Evolutionary conservation across 2,888 invertebrate genomes (phyloP).

Genomic region (Minunthozetes semirufus): DNA sequence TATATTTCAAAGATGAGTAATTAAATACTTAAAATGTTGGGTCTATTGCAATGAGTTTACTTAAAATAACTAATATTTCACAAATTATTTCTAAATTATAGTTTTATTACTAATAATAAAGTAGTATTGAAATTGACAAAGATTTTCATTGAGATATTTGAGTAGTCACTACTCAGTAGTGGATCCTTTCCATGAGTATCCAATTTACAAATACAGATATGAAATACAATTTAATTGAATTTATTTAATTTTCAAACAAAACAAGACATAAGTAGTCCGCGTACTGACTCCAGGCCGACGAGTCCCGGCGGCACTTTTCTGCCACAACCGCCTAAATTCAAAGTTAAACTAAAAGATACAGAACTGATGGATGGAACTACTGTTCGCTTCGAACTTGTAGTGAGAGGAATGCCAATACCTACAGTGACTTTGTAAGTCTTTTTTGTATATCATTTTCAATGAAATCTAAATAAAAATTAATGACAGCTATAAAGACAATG

Average conservation of each 20-base stretch:
- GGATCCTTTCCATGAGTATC: too few species aligned
- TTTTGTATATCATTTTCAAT: neutral
- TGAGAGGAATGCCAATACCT: conserved; percentile 80
- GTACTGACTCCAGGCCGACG: conserved; percentile 40
- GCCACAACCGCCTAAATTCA: conserved; percentile 65
- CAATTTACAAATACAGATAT: neutral
- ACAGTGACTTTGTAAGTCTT: conserved; percentile 79
- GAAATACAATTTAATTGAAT: neutral
- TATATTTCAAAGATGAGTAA: too few species aligned
- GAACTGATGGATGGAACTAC: conserved; percentile 79
- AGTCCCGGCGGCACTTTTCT: conserved; percentile 42
- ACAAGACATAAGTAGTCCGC: neutral
- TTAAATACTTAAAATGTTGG: too few species aligned
- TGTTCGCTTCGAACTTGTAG: conserved; percentile 78
- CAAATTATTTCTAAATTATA: too few species aligned
- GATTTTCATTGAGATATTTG: neutral
- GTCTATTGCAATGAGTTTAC: too few species aligned
- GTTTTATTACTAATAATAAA: too few species aligned
- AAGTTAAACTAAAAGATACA: conserved; percentile 76
- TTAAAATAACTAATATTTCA: too few species aligned
- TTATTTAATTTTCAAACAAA: neutral
- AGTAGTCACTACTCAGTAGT: neutral
- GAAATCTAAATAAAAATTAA: neutral
- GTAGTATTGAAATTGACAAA: neutral
- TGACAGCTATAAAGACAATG: conserved; percentile 71